Conservation (phyloP, 2,797 vertebrate genomes). For the Propithecus deckenii region DNA sequence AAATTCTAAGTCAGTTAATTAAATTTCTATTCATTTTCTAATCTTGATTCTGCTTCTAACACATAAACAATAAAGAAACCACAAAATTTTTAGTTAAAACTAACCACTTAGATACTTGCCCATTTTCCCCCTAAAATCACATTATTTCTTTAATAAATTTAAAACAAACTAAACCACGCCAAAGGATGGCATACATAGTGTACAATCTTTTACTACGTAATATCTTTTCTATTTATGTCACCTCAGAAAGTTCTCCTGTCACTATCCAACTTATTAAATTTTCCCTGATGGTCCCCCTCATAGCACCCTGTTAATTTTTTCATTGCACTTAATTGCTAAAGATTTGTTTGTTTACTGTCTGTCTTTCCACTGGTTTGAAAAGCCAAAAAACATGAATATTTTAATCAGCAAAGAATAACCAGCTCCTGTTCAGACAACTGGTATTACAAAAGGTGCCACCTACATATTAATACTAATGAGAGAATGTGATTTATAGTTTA, state of each 20-base stretch:
- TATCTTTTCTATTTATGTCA: background rate
- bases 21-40: slow-evolving; percentile 8
- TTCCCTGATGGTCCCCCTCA: background rate
- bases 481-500: slow-evolving; percentile 1
- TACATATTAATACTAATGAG: slow-evolving; percentile 18
- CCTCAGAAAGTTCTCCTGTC: background rate
- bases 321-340: background rate
- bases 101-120: background rate
- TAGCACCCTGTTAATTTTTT: background rate
- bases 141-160: background rate
- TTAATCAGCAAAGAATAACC: slow-evolving; percentile 18
- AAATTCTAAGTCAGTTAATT: slow-evolving; percentile 38
- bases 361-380: background rate
- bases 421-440: background rate
- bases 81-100: background rate
- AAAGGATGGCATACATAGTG: background rate
- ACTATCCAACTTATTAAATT: background rate
- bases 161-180: background rate
- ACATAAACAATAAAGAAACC: slow-evolving; percentile 1
- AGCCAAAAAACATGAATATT: slow-evolving; percentile 7
- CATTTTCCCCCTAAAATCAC: background rate
- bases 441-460: background rate
- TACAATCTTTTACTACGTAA: background rate
- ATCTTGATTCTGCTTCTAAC: background rate
- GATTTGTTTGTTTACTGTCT: background rate